Percentiles rank a stretch among this genome's conserved stretches.
These are phyloP conservation scores for Ginglymostoma cirratum DNA, from an alignment of 2,113 vertebrate species.

Conservation along the genomic window DNA sequence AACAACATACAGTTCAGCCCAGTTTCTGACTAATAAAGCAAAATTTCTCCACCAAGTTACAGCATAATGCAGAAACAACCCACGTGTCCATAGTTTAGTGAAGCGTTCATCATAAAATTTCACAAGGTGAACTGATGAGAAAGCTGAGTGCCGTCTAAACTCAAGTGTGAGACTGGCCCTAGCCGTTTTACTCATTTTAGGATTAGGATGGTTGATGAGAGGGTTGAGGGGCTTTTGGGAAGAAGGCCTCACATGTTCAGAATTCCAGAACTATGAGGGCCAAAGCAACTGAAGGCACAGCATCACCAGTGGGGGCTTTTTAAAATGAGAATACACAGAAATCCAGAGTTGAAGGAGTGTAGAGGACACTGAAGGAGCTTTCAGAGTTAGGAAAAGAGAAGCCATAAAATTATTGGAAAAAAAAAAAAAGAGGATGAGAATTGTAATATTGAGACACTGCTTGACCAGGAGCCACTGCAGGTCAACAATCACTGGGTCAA, in stretches of 20 bases:
- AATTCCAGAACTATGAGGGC: neutral
- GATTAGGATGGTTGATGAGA: neutral
- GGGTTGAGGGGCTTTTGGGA: too few relatives aligned
- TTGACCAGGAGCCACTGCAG: too few relatives aligned
- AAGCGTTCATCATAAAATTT: neutral
- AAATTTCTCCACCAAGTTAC: neutral
- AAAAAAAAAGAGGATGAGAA: too few relatives aligned
- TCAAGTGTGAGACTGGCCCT: neutral
- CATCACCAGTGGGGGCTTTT: neutral
- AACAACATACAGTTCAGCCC: neutral
- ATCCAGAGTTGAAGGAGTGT: neutral
- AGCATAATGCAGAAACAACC: neutral
- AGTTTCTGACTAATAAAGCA: neutral
- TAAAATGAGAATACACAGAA: neutral
- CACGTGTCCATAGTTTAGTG: neutral
- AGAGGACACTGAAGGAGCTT: too few relatives aligned
- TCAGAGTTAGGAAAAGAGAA: too few relatives aligned
- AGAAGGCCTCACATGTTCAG: too few relatives aligned
- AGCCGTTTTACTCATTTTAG: neutral
- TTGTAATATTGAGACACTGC: too few relatives aligned
- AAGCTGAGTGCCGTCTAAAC: neutral
- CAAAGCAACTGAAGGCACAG: neutral
- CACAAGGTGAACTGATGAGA: too few relatives aligned
- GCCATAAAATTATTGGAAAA: too few relatives aligned
- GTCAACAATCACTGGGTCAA: too few relatives aligned